Evolutionary conservation across 2,113 vertebrate species (phyloP).

Genomic region (Aspidoscelis tigris): DNA sequence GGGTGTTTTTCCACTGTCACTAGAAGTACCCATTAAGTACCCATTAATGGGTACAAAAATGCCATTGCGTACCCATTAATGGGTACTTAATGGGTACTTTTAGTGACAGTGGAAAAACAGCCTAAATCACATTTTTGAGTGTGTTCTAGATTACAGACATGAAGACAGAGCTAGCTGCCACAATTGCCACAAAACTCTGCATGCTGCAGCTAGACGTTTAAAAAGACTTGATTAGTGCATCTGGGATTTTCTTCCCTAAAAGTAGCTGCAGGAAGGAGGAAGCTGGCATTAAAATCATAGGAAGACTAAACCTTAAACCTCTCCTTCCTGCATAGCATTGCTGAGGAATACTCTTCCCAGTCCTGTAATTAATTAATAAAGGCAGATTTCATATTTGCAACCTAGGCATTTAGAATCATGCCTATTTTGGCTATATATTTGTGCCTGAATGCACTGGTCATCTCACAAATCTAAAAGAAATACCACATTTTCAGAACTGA

Average conservation of each 20-base stretch:
- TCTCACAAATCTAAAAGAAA: background rate
- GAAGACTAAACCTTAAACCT: background rate
- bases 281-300: background rate
- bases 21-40: too few relatives aligned
- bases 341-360: background rate
- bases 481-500: background rate
- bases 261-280: background rate
- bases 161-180: background rate
- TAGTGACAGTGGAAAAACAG: too few relatives aligned
- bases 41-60: too few relatives aligned
- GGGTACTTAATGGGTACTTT: too few relatives aligned
- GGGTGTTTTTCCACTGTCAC: too few relatives aligned
- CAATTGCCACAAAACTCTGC: background rate
- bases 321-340: background rate
- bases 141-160: background rate
- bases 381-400: background rate
- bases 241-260: background rate
- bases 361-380: background rate
- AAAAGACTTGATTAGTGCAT: too few relatives aligned
- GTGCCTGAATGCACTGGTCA: background rate
- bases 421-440: background rate
- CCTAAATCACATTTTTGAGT: too few relatives aligned
- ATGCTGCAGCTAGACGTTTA: background rate
- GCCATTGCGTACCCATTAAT: too few relatives aligned
- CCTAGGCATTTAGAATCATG: background rate